Evolutionary conservation across 2,797 vertebrate genomes (phyloP).

Genomic region (Coregonus suidteri): DNA sequence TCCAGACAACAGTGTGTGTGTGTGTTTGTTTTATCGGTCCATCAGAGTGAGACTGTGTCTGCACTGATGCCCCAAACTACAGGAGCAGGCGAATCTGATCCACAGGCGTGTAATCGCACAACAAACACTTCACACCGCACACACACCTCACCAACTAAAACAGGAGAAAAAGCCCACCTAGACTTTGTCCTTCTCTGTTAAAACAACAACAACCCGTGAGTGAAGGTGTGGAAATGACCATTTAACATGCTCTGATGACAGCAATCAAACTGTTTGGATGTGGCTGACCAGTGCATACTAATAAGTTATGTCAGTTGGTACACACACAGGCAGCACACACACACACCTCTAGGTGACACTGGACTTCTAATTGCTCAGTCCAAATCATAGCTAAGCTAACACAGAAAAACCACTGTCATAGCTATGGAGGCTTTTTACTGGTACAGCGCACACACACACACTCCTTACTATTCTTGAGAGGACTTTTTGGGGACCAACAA

Average conservation of each 20-base stretch:
- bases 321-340: not conserved
- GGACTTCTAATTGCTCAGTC: not conserved
- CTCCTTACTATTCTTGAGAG: no score
- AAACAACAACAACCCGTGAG: not conserved
- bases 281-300: not conserved
- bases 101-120: slow-evolving; percentile 42
- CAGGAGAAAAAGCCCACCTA: not conserved
- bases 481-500: no score
- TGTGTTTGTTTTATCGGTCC: slow-evolving; percentile 32
- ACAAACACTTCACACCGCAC: slow-evolving; percentile 24
- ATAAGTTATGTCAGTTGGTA: not conserved
- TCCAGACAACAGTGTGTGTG: slow-evolving; percentile 40
- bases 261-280: slow-evolving; percentile 34
- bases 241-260: slow-evolving; percentile 22
- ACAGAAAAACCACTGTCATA: no score
- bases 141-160: not conserved
- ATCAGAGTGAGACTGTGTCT: slow-evolving; percentile 20
- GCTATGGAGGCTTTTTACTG: no score
- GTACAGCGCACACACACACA: no score
- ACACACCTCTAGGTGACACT: not conserved
- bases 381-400: not conserved
- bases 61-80: slow-evolving; percentile 36
- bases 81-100: slow-evolving; percentile 41
- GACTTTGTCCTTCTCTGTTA: not conserved
- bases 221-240: slow-evolving; percentile 13